Evolutionary conservation across 2,113 vertebrate species (phyloP).

Genomic region (Pica pica): DNA sequence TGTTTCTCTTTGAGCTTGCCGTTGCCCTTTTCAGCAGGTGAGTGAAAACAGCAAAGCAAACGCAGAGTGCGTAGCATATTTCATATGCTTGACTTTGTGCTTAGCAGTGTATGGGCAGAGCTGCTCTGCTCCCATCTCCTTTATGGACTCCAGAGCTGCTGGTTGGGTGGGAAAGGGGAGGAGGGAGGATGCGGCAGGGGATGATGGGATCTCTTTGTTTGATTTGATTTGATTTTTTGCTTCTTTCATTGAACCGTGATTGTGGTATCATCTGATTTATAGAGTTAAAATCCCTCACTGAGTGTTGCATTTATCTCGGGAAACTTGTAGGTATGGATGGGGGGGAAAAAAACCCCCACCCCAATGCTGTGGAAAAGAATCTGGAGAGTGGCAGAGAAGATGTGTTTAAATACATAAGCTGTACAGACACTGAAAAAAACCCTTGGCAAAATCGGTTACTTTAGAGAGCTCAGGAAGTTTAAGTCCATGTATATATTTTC

Average conservation of each 20-base stretch:
- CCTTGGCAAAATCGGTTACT: not conserved
- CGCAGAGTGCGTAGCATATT: not conserved
- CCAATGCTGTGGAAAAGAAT: not conserved
- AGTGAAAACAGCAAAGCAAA: not conserved
- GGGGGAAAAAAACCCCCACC: rapidly evolving
- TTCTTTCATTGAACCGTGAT: constrained; percentile 47
- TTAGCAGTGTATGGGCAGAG: not conserved
- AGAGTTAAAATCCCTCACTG: not conserved
- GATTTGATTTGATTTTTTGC: constrained; percentile 53
- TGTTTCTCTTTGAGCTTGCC: not conserved
- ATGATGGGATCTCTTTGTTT: constrained; percentile 68
- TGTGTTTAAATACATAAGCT: not conserved
- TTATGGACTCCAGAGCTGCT: constrained; percentile 33
- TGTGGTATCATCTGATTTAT: constrained; percentile 17
- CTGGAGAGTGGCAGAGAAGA: not conserved
- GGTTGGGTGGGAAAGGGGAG: constrained; percentile 50
- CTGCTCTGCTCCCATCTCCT: not conserved
- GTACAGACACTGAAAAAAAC: not conserved
- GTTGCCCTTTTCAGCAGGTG: not conserved
- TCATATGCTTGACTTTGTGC: not conserved
- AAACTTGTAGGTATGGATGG: not conserved
- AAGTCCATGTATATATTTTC: constrained; percentile 24
- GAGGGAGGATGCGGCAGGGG: constrained; percentile 59
- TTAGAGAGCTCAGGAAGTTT: not conserved
- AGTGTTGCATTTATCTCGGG: not conserved